These are phyloP conservation scores for Ligdia adustata DNA, from an alignment of 2,888 invertebrate species.

Conservation along the genomic window DNA sequence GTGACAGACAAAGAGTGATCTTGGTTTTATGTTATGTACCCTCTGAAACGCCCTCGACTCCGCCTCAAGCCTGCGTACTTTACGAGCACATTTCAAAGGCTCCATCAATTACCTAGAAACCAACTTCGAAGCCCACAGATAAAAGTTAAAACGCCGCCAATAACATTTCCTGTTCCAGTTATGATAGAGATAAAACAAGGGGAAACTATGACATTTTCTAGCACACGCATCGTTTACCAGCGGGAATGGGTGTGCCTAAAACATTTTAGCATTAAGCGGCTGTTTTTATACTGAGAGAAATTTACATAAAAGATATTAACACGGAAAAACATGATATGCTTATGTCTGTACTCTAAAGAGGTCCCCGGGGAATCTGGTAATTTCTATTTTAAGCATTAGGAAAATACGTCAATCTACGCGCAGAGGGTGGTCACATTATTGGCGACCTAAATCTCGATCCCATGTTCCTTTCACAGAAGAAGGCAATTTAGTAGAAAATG, in stretches of 20 bases:
- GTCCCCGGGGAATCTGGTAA: conserved; percentile 29
- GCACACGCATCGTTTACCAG: conserved; percentile 28
- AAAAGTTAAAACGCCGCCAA: conserved; percentile 30
- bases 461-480: conserved; percentile 24
- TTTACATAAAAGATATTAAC: conserved; percentile 29
- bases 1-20: conserved; percentile 46
- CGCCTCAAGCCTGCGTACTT: conserved; percentile 28
- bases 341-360: conserved; percentile 10
- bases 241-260: conserved; percentile 25
- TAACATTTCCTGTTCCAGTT: conserved; percentile 31
- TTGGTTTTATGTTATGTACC: conserved; percentile 42
- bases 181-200: conserved; percentile 22
- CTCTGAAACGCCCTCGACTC: conserved; percentile 22
- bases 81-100: conserved; percentile 34
- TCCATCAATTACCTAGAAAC: conserved; percentile 35
- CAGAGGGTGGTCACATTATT: conserved; percentile 51
- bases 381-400: conserved; percentile 57
- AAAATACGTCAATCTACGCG: conserved; percentile 50
- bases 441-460: conserved; percentile 46
- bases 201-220: conserved; percentile 25
- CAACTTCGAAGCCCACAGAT: conserved; percentile 25
- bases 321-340: conserved; percentile 9
- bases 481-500: conserved; percentile 12
- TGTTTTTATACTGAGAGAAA: conserved; percentile 17
- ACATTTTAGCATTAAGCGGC: background rate